Base-by-base conservation (phyloP, 2,888 invertebrate species). In the Branchinecta sandiegonensis region DNA sequence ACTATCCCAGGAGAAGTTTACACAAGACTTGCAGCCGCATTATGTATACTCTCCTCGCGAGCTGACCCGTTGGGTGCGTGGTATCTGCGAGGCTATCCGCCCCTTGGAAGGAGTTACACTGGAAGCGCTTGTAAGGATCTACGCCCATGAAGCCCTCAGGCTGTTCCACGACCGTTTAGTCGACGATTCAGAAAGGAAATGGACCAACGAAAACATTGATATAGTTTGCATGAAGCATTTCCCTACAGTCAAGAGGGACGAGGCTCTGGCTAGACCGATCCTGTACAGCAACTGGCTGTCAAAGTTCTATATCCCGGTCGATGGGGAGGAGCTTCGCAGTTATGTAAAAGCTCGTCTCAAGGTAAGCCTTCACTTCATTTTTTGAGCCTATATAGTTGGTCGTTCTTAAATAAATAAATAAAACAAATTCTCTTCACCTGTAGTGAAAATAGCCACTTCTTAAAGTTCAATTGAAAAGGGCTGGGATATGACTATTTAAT, bases 1-100 rank as follows among this genome's bases (percentile, higher is more conserved):
- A 68, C 85, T 89, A 8, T 96, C 96, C 8, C 97, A 99, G 81
- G 97, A 97, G 78, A 84, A 89, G 68, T 99, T 99, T 79, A 99
- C 99, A 0, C 97, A 97, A 80, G 99, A 99, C 79, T 97, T 97
- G 94, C 99, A 99, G 79, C 99, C 99, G 1, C 99, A 99, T 80
- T 99, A 99, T 78, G 96, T 99, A 0, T 99, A 99, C 81, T 96
- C 96, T 69, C 99, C 99, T 11, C 84, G 93, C 76, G 99, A 99
- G 81, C 93, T 99, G 94, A 99, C 99, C 0, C 82, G 99, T 76
- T 99, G 99, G 99, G 97, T 99, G 68, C 85, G 99, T 71, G 99
- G 99, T 72, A 99, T 99, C 73, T 96, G 95, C 77, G 99, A 99
- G 80, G 99, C 99, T 11, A 91, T 99, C 71, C 81, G 95, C 71